A percentile compares a stretch with the other conserved stretches of the same genome.
phyloP scores from a whole-genome alignment of 2,797 vertebrate genomes.

The Phoeniculus purpureus region DNA sequence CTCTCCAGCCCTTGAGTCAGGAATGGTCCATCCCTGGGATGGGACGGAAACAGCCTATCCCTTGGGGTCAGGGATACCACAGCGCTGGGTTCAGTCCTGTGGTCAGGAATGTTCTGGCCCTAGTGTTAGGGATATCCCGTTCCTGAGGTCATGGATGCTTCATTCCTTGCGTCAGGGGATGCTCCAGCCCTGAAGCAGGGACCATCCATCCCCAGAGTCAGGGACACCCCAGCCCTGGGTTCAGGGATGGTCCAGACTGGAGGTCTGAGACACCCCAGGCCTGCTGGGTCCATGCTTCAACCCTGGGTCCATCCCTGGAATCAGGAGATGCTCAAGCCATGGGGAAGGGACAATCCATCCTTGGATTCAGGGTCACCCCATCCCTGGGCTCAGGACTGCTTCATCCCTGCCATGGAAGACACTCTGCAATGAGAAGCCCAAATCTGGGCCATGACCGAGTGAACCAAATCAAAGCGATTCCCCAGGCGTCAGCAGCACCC shows the following conservation, averaged over 20 bases:
- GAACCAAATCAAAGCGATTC: too few species aligned
- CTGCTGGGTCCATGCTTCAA: too few species aligned
- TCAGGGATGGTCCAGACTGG: accelerated
- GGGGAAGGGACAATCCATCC: too few species aligned
- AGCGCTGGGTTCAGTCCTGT: not conserved
- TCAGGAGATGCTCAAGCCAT: not conserved
- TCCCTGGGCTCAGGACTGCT: too few species aligned
- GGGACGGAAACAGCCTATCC: too few species aligned
- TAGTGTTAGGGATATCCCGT: not conserved
- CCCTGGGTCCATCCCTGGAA: not conserved
- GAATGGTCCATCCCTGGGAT: too few species aligned
- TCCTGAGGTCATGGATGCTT: not conserved
- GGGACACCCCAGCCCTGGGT: not conserved
- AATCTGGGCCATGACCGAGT: too few species aligned
- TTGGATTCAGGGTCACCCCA: too few species aligned
- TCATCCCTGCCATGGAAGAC: accelerated
- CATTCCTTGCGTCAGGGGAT: not conserved
- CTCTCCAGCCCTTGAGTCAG: not conserved
- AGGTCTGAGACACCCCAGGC: accelerated
- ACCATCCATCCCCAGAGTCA: too few species aligned
- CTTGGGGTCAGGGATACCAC: not conserved
- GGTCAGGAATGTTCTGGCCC: not conserved
- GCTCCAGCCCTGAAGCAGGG: accelerated
- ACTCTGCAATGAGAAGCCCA: not conserved
- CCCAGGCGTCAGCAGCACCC: accelerated